Evolutionary conservation across 2,113 vertebrate species (phyloP), one percentile per base, ranked within the genome.

Genomic region (Hippocampus mohnikei): DNA sequence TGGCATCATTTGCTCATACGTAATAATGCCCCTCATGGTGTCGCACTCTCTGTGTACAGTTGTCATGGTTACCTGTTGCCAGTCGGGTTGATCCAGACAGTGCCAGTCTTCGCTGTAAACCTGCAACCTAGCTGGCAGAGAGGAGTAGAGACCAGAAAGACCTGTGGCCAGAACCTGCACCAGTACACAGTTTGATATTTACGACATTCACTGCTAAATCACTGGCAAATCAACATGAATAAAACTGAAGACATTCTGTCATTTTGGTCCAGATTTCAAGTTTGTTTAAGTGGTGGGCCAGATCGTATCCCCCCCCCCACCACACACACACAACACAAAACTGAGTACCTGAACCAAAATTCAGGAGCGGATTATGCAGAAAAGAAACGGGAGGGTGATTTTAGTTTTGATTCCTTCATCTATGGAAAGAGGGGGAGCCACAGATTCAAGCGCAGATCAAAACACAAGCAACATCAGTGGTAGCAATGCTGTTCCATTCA

Each of bases 101-200:
- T 96, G 88, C 96, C 96, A 99, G 73, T 96, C 95, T 12, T 96
- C 95, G 18, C 94, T 94, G 79, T 93, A 95, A 58, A 95, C 94
- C 84, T 96, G 95, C 58, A 99, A 88, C 81, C 94, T 93, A 21
- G 95, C 91, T 0, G 96, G 97, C 74, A 98, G 91, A 58, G 95
- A 95, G 0, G 96, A 99, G 88, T 98, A 99, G 67, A 99, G 91
- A 42, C 95, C 97, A 46, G 96, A 98, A 65, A 98, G 92, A 71
- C 97, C 97, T 0, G 97, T 98, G 73, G 97, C 97, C 74, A 99
- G 84, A n/a, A 98, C 96, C 97, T 98, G 78, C 5, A 27, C 13
- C 33, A 37, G 58, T 25, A 29, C 16, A 62, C 33, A 40, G 9
- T 20, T 12, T 62, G 33, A 21, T 1, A 21, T 21, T 62, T 5